Conservation (phyloP, 1,140 invertebrate genomes). For the Leptinotarsa undecemlineata region DNA sequence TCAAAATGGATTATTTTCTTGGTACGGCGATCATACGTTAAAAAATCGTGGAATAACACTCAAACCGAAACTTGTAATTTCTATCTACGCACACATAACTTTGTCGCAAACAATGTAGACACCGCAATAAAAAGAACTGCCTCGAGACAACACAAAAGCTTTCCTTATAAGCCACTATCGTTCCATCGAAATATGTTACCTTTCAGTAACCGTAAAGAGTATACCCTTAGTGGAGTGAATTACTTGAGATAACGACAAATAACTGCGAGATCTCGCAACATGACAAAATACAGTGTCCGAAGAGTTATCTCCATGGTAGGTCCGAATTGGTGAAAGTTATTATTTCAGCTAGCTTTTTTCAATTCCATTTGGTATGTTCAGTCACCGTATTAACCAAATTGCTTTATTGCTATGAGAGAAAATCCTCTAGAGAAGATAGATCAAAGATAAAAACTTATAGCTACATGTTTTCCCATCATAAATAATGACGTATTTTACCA, state of each 20-base stretch:
- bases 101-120: constrained; percentile 12
- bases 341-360: too few relatives aligned
- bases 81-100: constrained; percentile 4
- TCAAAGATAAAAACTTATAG: too few relatives aligned
- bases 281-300: neutral
- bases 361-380: too few relatives aligned
- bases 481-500: too few relatives aligned
- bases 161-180: constrained; percentile 14
- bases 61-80: constrained; percentile 8
- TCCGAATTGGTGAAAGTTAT: neutral
- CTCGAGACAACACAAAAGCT: neutral
- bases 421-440: too few relatives aligned
- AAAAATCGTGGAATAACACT: neutral
- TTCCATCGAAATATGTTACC: constrained; percentile 11
- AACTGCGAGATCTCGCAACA: constrained; percentile 5
- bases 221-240: neutral
- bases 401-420: too few relatives aligned
- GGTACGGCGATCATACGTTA: neutral
- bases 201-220: constrained; percentile 8
- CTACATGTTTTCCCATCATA: too few relatives aligned
- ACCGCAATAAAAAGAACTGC: neutral
- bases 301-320: neutral
- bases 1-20: too few relatives aligned
- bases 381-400: too few relatives aligned
- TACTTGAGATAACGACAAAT: constrained; percentile 8